Base-by-base conservation (phyloP, 2,113 vertebrate species). In the Spilogale gracilis region DNA sequence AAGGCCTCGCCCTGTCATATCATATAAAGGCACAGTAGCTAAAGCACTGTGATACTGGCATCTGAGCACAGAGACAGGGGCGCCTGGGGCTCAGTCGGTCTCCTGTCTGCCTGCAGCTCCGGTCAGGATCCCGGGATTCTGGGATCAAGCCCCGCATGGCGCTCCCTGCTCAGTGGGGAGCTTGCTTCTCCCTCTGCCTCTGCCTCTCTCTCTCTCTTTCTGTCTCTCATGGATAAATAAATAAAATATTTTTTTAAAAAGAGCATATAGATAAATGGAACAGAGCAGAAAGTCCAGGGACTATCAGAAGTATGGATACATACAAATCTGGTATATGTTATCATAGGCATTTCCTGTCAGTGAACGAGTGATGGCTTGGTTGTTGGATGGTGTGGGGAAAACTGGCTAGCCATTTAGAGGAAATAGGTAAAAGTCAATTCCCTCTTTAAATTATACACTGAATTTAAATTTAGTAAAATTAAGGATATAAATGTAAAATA, bases 401-500 rank as follows among this genome's bases (percentile, higher is more conserved):
- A 25, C 25, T 56, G 65, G 9, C 69, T 71, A 80, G 25, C 18
- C 18, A n/a, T 92, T 73, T 73, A 58, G 45, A 13, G 54, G 50
- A 45, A 61, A 16, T n/a, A 38, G 4, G 9, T 91, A 80, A 95
- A 91, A 23, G 67, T 69, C 81, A 32, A 76, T 69, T 9, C 23
- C 16, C 14, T 88, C n/a, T 96, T 73, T 88, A n/a, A 81, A 56
- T 60, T 87, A 48, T 48, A 56, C 11, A 3, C 54, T 61, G 30
- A 74, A 84, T 80, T 80, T 79, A 82, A 73, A 88, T 82, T 92
- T 38, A 65, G 30, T 52, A 83, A 88, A 78, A 61, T 71, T 56
- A 89, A 83, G 45, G 43, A 32, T 69, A 17, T 65, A 88, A 50
- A 78, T 17, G 1, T 82, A 74, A 88, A 54, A 54, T 50, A 78